phyloP scores from a whole-genome alignment of 2,888 invertebrate genomes.

The Pterostichus madidus region DNA sequence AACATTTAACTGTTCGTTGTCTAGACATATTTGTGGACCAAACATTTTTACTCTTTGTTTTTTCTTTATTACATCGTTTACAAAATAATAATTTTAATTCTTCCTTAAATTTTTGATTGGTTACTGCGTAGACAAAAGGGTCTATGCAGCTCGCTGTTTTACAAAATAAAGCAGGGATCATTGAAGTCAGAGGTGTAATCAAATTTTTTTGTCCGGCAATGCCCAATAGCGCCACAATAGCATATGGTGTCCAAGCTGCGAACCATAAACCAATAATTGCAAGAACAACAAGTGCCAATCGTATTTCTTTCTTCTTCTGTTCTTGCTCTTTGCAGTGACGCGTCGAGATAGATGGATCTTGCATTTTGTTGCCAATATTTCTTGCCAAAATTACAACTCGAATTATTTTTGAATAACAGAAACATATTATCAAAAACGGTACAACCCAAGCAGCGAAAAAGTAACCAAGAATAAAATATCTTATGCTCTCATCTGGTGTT shows the following conservation, averaged over 20 bases:
- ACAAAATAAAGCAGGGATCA: slow-evolving; percentile 89
- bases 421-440: slow-evolving; percentile 85
- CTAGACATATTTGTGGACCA: slow-evolving; percentile 50
- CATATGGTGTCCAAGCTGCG: slow-evolving; percentile 90
- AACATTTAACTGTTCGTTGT: slow-evolving; percentile 67
- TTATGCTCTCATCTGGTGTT: slow-evolving; percentile 81
- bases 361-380: slow-evolving; percentile 76
- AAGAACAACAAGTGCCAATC: slow-evolving; percentile 84
- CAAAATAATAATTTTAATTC: slow-evolving; percentile 80
- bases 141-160: slow-evolving; percentile 90
- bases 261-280: slow-evolving; percentile 87
- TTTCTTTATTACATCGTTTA: slow-evolving; percentile 68
- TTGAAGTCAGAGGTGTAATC: slow-evolving; percentile 85
- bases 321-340: slow-evolving; percentile 82
- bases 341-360: slow-evolving; percentile 78
- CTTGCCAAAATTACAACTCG: slow-evolving; percentile 81
- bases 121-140: slow-evolving; percentile 89
- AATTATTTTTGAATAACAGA: slow-evolving; percentile 86
- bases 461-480: slow-evolving; percentile 86
- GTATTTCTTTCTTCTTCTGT: slow-evolving; percentile 85
- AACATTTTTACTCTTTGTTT: slow-evolving; percentile 66
- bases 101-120: slow-evolving; percentile 87
- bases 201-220: slow-evolving; percentile 83
- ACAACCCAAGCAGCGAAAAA: slow-evolving; percentile 88
- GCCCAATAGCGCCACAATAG: slow-evolving; percentile 86